Conservation (phyloP, 2,797 vertebrate genomes). For the Serranus cabrilla region DNA sequence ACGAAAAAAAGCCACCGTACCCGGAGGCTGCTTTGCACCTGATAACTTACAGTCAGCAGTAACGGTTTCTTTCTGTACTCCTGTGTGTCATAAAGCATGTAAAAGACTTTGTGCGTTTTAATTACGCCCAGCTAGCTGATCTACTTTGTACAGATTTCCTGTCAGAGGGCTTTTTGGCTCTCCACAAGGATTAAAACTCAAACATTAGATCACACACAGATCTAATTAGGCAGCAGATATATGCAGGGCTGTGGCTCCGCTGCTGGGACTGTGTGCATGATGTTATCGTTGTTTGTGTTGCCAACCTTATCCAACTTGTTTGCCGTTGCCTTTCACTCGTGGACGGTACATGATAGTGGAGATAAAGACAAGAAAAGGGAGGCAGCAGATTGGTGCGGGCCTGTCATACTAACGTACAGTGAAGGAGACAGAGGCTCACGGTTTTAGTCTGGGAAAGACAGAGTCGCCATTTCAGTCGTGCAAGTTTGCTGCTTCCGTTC, state of each 20-base stretch:
- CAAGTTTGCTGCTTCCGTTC: constrained; percentile 1
- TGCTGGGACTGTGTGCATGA: constrained; percentile 37
- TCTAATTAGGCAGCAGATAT: constrained; percentile 54
- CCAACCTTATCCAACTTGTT: constrained; percentile 44
- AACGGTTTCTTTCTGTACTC: constrained; percentile 22
- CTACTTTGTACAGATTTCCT: constrained; percentile 48
- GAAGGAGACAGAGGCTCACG: constrained; percentile 1
- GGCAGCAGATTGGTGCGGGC: constrained; percentile 5
- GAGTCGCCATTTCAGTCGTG: constrained; percentile 2
- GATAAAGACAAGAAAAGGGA: constrained; percentile 40
- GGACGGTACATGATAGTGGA: constrained; percentile 9
- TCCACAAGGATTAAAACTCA: constrained; percentile 54
- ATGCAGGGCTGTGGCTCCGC: not conserved
- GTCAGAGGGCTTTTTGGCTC: constrained; percentile 38
- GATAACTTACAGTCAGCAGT: constrained; percentile 54
- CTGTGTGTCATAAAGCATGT: constrained; percentile 21
- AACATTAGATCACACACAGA: constrained; percentile 50
- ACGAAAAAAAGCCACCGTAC: not conserved
- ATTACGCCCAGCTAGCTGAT: constrained; percentile 40
- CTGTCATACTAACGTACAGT: not conserved
- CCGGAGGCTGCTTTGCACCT: constrained; percentile 43
- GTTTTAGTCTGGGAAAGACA: not conserved
- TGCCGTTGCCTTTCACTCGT: constrained; percentile 25
- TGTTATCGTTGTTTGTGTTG: constrained; percentile 57
- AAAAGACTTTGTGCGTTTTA: constrained; percentile 37